phyloP scores from a whole-genome alignment of 2,797 vertebrate species.

The Petrocephalus sullivani region DNA sequence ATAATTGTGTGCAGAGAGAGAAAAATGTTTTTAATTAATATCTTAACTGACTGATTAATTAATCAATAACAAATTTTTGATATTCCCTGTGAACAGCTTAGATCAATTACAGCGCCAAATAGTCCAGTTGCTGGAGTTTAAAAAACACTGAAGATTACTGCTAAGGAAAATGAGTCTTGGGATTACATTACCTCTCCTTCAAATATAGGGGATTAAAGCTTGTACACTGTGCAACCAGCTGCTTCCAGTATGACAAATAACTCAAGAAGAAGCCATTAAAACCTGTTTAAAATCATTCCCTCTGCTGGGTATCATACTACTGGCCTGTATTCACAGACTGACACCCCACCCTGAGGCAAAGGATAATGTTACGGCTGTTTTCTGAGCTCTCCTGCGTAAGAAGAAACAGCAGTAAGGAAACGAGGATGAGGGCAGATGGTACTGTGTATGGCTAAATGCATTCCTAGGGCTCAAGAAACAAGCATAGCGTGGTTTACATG shows the following conservation, averaged over 20 bases:
- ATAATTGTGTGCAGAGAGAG: background rate
- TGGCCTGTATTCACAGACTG: conserved; percentile 44
- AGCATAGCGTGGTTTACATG: background rate
- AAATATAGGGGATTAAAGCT: conserved; percentile 68
- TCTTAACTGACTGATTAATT: background rate
- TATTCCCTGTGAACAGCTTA: background rate
- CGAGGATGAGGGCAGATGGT: conserved; percentile 9
- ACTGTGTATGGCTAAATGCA: background rate
- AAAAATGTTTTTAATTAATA: background rate
- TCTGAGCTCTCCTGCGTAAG: conserved; percentile 1
- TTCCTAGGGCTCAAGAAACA: background rate
- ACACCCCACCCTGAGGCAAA: background rate
- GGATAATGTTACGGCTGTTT: background rate
- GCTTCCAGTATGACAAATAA: conserved; percentile 62
- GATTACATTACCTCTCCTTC: conserved; percentile 47
- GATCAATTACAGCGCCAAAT: background rate
- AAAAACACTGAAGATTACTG: conserved; percentile 23
- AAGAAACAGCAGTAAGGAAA: background rate
- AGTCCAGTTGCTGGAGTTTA: background rate
- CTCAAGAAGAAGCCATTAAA: conserved; percentile 62
- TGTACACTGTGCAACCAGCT: conserved; percentile 53
- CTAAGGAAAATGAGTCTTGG: conserved; percentile 42
- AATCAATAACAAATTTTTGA: background rate
- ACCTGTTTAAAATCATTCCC: conserved; percentile 50
- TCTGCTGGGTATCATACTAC: conserved; percentile 51